These are phyloP conservation scores for Azemiops feae DNA, from an alignment of 2,113 vertebrate species.

Conservation along the genomic window DNA sequence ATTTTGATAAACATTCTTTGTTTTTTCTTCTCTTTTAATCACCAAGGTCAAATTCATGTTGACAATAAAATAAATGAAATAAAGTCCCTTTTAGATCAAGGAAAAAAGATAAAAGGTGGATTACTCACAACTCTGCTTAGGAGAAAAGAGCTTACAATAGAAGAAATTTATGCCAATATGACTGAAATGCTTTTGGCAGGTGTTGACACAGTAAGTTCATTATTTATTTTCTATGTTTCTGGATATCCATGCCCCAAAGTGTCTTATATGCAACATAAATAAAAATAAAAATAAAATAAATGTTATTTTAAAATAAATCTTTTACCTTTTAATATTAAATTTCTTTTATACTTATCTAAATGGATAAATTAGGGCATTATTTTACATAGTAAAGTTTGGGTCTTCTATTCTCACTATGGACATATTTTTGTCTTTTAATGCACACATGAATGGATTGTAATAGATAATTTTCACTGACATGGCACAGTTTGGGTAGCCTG, in stretches of 20 bases:
- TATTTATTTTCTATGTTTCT: background rate
- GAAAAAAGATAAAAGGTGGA: conserved; percentile 79
- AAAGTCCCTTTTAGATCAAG: conserved; percentile 71
- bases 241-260: background rate
- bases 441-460: background rate
- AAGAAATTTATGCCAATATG: conserved; percentile 91
- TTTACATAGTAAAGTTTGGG: background rate
- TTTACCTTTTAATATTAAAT: background rate
- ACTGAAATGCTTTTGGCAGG: conserved; percentile 94
- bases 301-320: background rate
- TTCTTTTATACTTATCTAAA: background rate
- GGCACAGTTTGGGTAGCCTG: background rate
- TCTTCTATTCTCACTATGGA: background rate
- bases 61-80: conserved; percentile 80
- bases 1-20: conserved; percentile 13
- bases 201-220: conserved; percentile 82
- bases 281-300: background rate
- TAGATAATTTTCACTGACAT: background rate
- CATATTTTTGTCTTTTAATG: background rate
- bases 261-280: background rate
- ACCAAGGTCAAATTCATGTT: conserved; percentile 84
- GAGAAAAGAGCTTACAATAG: conserved; percentile 81
- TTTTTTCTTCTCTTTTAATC: conserved; percentile 36
- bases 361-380: background rate
- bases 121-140: conserved; percentile 84